Evolutionary conservation across 2,888 invertebrate genomes (phyloP), one percentile per base, ranked within the genome.

Genomic region (Caradrina clavipalpis): DNA sequence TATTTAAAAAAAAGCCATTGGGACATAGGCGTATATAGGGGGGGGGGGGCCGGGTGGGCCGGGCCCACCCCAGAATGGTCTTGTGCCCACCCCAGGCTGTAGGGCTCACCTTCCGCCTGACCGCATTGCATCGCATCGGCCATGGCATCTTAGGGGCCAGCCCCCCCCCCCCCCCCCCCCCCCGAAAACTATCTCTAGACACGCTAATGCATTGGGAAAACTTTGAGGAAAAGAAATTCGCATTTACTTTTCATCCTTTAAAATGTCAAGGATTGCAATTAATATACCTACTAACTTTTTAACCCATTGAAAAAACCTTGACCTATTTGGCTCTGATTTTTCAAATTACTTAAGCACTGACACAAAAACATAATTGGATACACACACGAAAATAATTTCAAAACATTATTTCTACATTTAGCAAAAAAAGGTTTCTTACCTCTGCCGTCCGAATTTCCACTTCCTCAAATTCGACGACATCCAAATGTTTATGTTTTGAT

Each of bases 391-490:
- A 3, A 8, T 47, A 0, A 35, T 51, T 51, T 17, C 0, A 8
- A 31, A 50, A 55, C 0, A 8, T 21, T 6, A 0, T 22, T 11
- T 35, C 7, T 35, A 15, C 17, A 22, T 17, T 7, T 39, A 39
- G 2, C 39, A 39, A 1, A 62, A 21, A 59, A 57, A 65, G 1
- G 17, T 67, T 62, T 67, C 65, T 76, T 67, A 94, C 95, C 93
- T 95, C 95, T 31, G 94, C 93, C 50, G 92, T 90, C 80, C 89
- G 90, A 49, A 96, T 93, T 86, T 95, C 95, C 3, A 96, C 95
- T 87, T 97, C 97, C 74, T 96, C 91, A 75, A 96, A 96, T 78
- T 96, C 96, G 39, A 95, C 95, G 57, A 97, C 96, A 74, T 95
- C 95, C 73, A 96, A 90, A 87, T 96, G 95, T 84, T 96, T 96